These are phyloP conservation scores for Ligdia adustata DNA, from an alignment of 2,888 invertebrate genomes.

Conservation along the genomic window DNA sequence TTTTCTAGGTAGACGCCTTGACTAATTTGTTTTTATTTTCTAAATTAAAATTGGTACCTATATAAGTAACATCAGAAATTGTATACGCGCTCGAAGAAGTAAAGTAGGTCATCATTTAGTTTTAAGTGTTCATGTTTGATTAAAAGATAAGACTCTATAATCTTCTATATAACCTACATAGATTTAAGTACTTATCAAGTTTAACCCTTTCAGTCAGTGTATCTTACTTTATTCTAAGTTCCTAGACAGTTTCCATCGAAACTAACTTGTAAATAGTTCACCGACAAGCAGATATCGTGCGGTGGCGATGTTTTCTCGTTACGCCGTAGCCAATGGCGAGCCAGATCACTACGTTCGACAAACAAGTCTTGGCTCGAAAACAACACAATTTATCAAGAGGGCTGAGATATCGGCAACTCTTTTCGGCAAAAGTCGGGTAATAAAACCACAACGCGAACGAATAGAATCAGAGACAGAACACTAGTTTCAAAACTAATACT, in stretches of 20 bases:
- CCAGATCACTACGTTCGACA: constrained; percentile 56
- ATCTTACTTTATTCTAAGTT: too few species aligned
- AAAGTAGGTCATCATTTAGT: too few species aligned
- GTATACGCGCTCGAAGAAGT: too few species aligned
- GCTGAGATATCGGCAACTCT: constrained; percentile 63
- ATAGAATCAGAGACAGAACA: constrained; percentile 11
- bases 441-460: constrained; percentile 59
- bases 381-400: constrained; percentile 81
- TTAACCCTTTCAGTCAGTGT: too few species aligned
- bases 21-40: too few species aligned
- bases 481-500: constrained; percentile 2
- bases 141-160: too few species aligned
- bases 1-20: too few species aligned
- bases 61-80: too few species aligned
- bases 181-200: too few species aligned
- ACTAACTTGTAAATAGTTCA: constrained; percentile 41
- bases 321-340: constrained; percentile 38
- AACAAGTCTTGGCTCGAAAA: constrained; percentile 75
- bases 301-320: constrained; percentile 56
- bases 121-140: too few species aligned
- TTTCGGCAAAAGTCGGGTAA: constrained; percentile 54
- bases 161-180: too few species aligned
- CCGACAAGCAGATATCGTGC: constrained; percentile 56
- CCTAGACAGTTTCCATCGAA: neutral
- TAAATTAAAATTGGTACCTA: too few species aligned